Conservation (phyloP, 1,140 invertebrate genomes). For the Hycleus cichorii region DNA sequence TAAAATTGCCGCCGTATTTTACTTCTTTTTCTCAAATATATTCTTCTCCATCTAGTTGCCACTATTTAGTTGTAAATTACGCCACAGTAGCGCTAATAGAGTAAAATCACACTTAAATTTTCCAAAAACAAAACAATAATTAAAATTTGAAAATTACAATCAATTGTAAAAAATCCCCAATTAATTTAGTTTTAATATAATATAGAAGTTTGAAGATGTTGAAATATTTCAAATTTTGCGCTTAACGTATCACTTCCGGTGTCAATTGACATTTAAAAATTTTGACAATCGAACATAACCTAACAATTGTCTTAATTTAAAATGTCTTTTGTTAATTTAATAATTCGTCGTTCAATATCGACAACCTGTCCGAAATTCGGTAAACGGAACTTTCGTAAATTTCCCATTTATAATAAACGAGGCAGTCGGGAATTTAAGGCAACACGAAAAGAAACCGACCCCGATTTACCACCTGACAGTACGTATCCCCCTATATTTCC, state of each 20-base stretch:
- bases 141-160: background rate
- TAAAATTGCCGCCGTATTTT: no score
- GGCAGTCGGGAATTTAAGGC: conserved; percentile 61
- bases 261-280: no score
- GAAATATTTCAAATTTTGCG: background rate
- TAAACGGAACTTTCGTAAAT: conserved; percentile 75
- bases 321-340: conserved; percentile 33
- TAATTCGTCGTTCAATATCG: conserved; percentile 49
- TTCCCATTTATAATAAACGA: conserved; percentile 62
- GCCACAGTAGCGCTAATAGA: no score
- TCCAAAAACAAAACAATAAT: no score
- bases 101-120: no score
- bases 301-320: background rate
- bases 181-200: no score
- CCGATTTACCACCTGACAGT: conserved; percentile 55
- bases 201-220: background rate
- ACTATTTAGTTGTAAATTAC: no score
- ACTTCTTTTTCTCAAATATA: no score
- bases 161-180: background rate
- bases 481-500: conserved; percentile 25
- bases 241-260: background rate
- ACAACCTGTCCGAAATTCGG: conserved; percentile 51
- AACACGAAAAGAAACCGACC: conserved; percentile 49
- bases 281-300: conserved; percentile 1
- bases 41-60: no score